Evolutionary conservation across 2,888 invertebrate species (phyloP).

Genomic region (Drosophila atripex): DNA sequence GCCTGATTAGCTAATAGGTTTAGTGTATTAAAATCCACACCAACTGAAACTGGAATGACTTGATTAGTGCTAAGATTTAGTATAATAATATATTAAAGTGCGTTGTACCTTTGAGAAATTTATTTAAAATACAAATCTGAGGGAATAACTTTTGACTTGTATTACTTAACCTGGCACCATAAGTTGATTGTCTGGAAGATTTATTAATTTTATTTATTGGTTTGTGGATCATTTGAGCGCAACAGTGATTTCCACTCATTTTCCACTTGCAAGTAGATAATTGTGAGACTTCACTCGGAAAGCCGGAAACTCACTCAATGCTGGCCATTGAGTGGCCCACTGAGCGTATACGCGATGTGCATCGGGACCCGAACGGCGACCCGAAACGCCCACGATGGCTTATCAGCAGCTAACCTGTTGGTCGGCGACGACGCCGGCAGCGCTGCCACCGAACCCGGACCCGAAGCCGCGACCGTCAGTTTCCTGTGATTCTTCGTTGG

Average conservation of each 20-base stretch:
- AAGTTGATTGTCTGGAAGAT: neutral
- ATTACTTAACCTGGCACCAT: neutral
- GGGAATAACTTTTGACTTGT: neutral
- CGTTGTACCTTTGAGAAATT: too few species aligned
- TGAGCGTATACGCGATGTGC: slow-evolving; percentile 32
- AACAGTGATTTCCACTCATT: slow-evolving; percentile 6
- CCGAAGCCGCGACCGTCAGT: slow-evolving; percentile 52
- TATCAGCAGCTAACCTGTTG: slow-evolving; percentile 77
- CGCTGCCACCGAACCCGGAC: slow-evolving; percentile 22
- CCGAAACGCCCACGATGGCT: slow-evolving; percentile 54
- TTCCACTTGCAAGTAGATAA: neutral
- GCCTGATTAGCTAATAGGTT: slow-evolving; percentile 32
- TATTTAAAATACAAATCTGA: neutral
- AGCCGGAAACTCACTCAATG: slow-evolving; percentile 18
- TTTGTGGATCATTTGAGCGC: neutral
- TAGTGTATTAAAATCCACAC: neutral
- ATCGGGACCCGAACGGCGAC: neutral
- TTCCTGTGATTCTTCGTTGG: slow-evolving; percentile 73
- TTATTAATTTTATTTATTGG: slow-evolving; percentile 8
- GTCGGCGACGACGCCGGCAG: slow-evolving; percentile 28
- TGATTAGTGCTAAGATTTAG: too few species aligned
- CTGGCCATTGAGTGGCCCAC: slow-evolving; percentile 18
- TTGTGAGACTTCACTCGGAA: slow-evolving; percentile 6
- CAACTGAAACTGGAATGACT: too few species aligned
- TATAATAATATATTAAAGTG: neutral